Conservation (phyloP, 2,113 vertebrate genomes). For the Arenaria interpres region DNA sequence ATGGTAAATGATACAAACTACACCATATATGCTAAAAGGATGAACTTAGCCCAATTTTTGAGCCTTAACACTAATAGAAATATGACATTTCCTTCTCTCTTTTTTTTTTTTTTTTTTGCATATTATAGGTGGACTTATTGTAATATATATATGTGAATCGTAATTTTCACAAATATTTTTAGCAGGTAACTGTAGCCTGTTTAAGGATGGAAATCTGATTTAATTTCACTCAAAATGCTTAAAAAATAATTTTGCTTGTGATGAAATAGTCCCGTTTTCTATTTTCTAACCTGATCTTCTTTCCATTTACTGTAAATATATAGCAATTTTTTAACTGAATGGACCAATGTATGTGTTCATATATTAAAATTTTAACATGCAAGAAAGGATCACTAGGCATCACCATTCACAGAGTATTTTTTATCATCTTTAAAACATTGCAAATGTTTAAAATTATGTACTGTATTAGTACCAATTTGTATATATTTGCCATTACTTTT, state of each 20-base stretch:
- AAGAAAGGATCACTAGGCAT: background rate
- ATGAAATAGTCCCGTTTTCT: background rate
- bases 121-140: background rate
- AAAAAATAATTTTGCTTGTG: background rate
- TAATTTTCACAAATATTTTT: background rate
- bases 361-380: background rate
- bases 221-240: background rate
- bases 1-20: background rate
- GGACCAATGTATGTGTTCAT: background rate
- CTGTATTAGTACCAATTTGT: background rate
- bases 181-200: background rate
- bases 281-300: background rate
- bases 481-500: background rate
- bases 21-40: background rate
- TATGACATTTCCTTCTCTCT: background rate
- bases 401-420: background rate
- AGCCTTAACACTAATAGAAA: background rate
- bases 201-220: background rate
- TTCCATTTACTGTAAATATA: background rate
- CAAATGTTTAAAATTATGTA: background rate
- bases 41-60: background rate
- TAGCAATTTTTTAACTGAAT: background rate
- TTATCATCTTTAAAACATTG: background rate
- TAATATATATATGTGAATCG: background rate
- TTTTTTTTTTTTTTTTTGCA: background rate